Evolutionary conservation across 2,888 invertebrate species (phyloP).

Genomic region (Timema cristinae): DNA sequence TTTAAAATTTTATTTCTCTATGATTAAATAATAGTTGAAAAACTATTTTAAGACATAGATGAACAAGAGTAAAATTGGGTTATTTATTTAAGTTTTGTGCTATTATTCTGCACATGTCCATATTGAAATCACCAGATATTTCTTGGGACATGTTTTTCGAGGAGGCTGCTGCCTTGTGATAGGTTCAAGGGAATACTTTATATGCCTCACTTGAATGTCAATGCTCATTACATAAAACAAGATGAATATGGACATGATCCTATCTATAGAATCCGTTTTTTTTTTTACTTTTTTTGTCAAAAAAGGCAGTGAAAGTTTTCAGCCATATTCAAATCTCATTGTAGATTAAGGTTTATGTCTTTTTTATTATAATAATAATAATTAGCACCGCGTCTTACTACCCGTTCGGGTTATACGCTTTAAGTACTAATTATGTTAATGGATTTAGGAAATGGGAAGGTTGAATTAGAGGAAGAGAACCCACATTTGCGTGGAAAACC

Average conservation of each 20-base stretch:
- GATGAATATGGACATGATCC: neutral
- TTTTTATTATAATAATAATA: no score
- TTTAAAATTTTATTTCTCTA: no score
- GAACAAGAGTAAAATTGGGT: conserved; percentile 3
- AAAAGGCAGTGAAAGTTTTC: neutral
- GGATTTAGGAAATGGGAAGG: no score
- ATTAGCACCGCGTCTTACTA: no score
- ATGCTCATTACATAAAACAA: neutral
- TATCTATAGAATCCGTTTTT: neutral
- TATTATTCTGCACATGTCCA: neutral
- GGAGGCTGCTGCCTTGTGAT: neutral
- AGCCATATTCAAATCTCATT: neutral
- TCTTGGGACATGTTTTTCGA: neutral
- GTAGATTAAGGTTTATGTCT: neutral
- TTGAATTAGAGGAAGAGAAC: no score
- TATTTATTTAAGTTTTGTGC: neutral
- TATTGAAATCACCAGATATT: neutral
- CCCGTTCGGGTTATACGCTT: no score
- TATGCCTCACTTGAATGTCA: neutral
- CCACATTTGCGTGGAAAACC: no score
- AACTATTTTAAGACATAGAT: no score
- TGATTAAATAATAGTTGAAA: no score
- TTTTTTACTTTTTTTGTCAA: conserved; percentile 3
- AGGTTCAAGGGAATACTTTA: neutral
- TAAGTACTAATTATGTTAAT: no score